phyloP scores from a whole-genome alignment of 2,797 vertebrate species.

The Syncerus caffer region DNA sequence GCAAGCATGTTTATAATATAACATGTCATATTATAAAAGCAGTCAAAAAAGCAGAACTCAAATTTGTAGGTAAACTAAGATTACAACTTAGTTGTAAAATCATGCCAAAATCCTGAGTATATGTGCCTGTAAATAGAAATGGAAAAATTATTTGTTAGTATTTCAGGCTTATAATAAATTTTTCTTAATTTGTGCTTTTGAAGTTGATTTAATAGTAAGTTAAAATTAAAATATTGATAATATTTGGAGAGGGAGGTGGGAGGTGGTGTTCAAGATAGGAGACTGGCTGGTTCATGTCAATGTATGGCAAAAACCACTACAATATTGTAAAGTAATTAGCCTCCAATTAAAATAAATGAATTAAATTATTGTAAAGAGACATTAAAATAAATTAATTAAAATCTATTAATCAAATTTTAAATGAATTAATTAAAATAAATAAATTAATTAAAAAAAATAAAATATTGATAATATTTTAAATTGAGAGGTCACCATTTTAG shows the following conservation, averaged over 20 bases:
- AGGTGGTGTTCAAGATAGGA: background rate
- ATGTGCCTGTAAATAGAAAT: background rate
- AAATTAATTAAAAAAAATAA: background rate
- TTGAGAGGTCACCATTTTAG: background rate
- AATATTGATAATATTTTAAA: background rate
- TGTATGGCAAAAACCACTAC: background rate
- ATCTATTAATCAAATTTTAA: background rate
- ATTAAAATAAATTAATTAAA: background rate
- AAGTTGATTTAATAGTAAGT: constrained; percentile 5
- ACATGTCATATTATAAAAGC: background rate
- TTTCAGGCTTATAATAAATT: background rate
- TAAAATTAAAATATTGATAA: background rate
- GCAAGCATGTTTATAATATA: background rate
- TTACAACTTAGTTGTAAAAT: background rate
- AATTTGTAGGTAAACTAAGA: background rate
- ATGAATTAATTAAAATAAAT: background rate
- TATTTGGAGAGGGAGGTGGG: background rate
- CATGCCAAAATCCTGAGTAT: background rate
- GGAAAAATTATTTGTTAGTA: background rate
- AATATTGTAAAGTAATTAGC: background rate
- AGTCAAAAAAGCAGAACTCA: background rate
- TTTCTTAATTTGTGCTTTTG: constrained; percentile 10
- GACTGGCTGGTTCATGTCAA: background rate
- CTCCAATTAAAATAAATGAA: background rate
- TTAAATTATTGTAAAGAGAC: background rate